A percentile compares a stretch with the other conserved stretches of the same genome.
phyloP scores from a whole-genome alignment of 2,888 invertebrate genomes.

The Sipha maydis region DNA sequence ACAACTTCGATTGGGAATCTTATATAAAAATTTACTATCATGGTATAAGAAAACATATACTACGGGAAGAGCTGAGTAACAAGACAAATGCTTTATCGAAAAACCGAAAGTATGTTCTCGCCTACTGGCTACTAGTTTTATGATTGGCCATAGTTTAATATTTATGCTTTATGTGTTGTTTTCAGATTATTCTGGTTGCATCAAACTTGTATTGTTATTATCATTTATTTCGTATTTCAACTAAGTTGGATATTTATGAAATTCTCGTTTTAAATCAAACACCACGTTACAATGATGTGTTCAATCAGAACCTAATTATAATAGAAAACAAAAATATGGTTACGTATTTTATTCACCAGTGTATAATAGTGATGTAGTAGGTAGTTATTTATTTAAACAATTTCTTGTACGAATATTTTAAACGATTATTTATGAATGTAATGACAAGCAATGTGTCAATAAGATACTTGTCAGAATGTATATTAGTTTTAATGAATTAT shows the following conservation, averaged over 20 bases:
- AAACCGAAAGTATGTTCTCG: constrained; percentile 11
- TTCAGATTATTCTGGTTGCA: constrained; percentile 15
- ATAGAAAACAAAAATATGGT: too few relatives aligned
- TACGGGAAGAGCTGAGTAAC: constrained; percentile 6
- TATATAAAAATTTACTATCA: neutral
- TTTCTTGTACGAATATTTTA: neutral
- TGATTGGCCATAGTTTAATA: too few relatives aligned
- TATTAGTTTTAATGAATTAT: too few relatives aligned
- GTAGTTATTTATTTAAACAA: neutral
- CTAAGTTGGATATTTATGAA: neutral
- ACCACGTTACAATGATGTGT: too few relatives aligned
- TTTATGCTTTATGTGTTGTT: neutral
- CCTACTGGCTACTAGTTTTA: neutral
- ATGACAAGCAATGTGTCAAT: neutral
- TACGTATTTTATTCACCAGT: too few relatives aligned
- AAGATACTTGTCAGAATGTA: neutral
- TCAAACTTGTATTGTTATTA: neutral
- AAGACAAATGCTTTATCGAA: neutral
- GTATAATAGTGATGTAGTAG: neutral
- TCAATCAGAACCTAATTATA: too few relatives aligned
- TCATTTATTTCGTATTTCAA: neutral
- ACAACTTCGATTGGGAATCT: neutral
- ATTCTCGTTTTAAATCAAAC: neutral
- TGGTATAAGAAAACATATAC: neutral
- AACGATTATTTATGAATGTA: neutral